Evolutionary conservation across 2,113 vertebrate species (phyloP).

Genomic region (Pachypanchax playfairii): DNA sequence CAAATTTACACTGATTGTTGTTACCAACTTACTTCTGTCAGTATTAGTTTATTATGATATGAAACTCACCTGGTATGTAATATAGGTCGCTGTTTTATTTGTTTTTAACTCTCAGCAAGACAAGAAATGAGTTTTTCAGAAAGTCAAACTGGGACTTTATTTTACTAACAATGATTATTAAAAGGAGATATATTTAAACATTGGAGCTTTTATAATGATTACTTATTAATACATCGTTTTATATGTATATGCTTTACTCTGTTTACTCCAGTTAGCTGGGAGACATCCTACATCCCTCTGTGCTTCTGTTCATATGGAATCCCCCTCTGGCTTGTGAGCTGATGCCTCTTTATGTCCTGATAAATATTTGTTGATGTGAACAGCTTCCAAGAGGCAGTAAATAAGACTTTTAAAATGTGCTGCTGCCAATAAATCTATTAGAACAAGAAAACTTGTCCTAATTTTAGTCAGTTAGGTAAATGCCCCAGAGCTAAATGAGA

Average conservation of each 20-base stretch:
- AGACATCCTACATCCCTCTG: slow-evolving; percentile 8
- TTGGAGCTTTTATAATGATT: not conserved
- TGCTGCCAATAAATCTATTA: not conserved
- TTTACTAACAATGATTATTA: slow-evolving; percentile 2
- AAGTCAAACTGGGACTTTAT: not conserved
- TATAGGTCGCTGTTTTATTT: not conserved
- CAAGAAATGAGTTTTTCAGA: not conserved
- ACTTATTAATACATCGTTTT: no score
- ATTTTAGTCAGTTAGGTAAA: slow-evolving; percentile 3
- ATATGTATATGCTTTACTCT: no score
- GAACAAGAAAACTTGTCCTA: not conserved
- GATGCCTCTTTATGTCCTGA: slow-evolving; percentile 4
- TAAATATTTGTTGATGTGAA: slow-evolving; percentile 43
- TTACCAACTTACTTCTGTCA: no score
- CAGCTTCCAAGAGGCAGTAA: slow-evolving; percentile 26
- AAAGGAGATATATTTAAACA: not conserved
- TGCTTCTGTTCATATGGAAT: slow-evolving; percentile 20
- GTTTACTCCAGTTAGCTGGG: slow-evolving; percentile 30
- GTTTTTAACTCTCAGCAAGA: not conserved
- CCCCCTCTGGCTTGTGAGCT: slow-evolving; percentile 13
- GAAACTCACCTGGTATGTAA: not conserved
- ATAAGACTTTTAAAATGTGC: slow-evolving; percentile 10
- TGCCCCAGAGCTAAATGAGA: not conserved
- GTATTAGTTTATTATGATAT: no score
- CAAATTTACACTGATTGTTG: no score